A percentile compares a stretch with the other conserved stretches of the same genome.
phyloP scores from a whole-genome alignment of 2,888 invertebrate species.

The Acholoe squamosa region DNA sequence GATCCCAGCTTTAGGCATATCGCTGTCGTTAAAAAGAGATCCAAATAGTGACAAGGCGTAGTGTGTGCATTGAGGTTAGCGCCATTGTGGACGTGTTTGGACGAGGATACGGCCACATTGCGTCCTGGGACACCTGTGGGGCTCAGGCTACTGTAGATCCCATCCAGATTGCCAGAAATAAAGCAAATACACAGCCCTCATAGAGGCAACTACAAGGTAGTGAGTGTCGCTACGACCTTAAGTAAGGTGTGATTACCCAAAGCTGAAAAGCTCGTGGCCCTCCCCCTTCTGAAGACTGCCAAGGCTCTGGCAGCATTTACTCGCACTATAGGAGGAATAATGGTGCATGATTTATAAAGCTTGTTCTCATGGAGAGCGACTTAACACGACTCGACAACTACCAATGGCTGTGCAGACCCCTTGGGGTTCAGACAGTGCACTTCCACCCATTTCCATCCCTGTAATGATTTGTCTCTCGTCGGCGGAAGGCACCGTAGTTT shows the following conservation, averaged over 20 bases:
- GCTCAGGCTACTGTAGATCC: neutral
- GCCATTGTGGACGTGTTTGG: neutral
- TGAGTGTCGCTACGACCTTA: neutral
- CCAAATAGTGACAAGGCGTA: neutral
- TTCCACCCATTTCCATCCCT: neutral
- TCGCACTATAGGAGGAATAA: conserved; percentile 26
- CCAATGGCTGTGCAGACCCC: neutral
- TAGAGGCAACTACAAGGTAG: neutral
- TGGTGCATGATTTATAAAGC: conserved; percentile 48
- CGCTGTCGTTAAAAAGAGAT: neutral
- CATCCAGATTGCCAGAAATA: conserved; percentile 6
- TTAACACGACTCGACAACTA: conserved; percentile 36
- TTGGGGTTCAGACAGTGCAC: conserved; percentile 32
- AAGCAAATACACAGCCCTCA: neutral
- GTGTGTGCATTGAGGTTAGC: neutral
- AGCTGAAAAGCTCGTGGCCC: conserved; percentile 49
- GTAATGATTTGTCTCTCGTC: conserved; percentile 35
- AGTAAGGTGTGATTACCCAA: conserved; percentile 15
- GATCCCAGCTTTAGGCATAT: neutral
- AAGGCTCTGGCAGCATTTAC: neutral
- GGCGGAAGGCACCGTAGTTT: neutral
- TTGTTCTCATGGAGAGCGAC: neutral
- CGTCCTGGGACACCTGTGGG: neutral
- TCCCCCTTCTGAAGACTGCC: neutral
- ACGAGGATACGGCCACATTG: neutral